Conservation (phyloP, 2,797 vertebrate genomes). For the Sebastes umbrosus region DNA sequence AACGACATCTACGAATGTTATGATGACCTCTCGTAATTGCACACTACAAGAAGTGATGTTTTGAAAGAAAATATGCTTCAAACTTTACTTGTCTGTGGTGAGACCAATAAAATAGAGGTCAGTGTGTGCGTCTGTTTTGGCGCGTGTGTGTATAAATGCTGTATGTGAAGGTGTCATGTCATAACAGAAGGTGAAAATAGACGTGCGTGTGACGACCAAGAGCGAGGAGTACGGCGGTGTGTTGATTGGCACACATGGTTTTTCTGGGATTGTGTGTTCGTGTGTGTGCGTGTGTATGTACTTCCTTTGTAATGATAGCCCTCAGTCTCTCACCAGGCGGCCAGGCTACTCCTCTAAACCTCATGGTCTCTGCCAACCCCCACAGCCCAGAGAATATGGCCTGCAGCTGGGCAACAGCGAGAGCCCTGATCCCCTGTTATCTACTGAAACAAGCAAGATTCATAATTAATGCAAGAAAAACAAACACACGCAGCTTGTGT, state of each 20-base stretch:
- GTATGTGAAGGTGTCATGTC: background rate
- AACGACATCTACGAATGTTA: conserved; percentile 44
- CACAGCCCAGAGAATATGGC: conserved; percentile 46
- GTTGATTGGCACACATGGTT: background rate
- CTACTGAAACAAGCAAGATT: background rate
- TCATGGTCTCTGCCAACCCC: conserved; percentile 53
- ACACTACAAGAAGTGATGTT: conserved; percentile 59
- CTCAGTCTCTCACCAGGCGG: conserved; percentile 52
- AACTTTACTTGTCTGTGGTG: conserved; percentile 59
- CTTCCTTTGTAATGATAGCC: conserved; percentile 66
- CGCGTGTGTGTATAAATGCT: background rate
- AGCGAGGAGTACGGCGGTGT: background rate
- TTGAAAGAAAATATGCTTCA: conserved; percentile 61
- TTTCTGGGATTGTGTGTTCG: background rate
- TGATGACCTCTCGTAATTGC: conserved; percentile 61
- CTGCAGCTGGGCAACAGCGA: conserved; percentile 59
- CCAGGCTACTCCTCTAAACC: conserved; percentile 56
- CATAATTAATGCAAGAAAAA: conserved; percentile 11
- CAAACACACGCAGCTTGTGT: background rate
- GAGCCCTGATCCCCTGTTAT: conserved; percentile 1
- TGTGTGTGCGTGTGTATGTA: background rate
- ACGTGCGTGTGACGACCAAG: background rate
- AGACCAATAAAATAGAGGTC: conserved; percentile 37
- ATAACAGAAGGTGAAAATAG: conserved; percentile 15
- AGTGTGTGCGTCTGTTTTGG: conserved; percentile 1